Evolutionary conservation across 2,888 invertebrate species (phyloP).

Genomic region (Neocrepidodera transversa): DNA sequence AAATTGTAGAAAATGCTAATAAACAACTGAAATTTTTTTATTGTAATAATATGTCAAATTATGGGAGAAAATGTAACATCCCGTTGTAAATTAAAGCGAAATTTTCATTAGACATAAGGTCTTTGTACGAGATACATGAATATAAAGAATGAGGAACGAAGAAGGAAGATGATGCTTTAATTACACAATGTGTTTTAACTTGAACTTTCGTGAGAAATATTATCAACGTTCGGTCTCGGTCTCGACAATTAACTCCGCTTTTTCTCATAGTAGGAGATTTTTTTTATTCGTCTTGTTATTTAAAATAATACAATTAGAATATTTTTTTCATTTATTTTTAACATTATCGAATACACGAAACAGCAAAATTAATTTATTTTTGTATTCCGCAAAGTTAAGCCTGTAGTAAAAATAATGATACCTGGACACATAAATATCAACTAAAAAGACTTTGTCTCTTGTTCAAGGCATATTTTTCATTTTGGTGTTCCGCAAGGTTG

Average conservation of each 20-base stretch:
- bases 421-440: too few relatives aligned
- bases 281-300: neutral
- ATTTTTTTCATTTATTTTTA: neutral
- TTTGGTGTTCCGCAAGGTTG: too few relatives aligned
- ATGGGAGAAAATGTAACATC: too few relatives aligned
- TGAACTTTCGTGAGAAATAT: conserved; percentile 28
- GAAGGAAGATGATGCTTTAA: conserved; percentile 22
- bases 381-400: too few relatives aligned
- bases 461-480: too few relatives aligned
- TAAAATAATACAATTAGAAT: neutral
- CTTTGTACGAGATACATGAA: neutral
- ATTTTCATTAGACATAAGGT: conserved; percentile 1
- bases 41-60: too few relatives aligned
- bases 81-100: neutral
- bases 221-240: neutral
- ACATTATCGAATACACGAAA: too few relatives aligned
- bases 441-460: too few relatives aligned
- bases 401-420: too few relatives aligned
- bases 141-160: conserved; percentile 10
- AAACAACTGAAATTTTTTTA: too few relatives aligned
- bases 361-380: too few relatives aligned
- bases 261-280: neutral
- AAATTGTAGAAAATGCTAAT: too few relatives aligned
- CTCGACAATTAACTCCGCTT: neutral
- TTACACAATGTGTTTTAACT: conserved; percentile 25